These are phyloP conservation scores for Subanguina moxae DNA, from an alignment of 1,140 invertebrate species.

Conservation along the genomic window DNA sequence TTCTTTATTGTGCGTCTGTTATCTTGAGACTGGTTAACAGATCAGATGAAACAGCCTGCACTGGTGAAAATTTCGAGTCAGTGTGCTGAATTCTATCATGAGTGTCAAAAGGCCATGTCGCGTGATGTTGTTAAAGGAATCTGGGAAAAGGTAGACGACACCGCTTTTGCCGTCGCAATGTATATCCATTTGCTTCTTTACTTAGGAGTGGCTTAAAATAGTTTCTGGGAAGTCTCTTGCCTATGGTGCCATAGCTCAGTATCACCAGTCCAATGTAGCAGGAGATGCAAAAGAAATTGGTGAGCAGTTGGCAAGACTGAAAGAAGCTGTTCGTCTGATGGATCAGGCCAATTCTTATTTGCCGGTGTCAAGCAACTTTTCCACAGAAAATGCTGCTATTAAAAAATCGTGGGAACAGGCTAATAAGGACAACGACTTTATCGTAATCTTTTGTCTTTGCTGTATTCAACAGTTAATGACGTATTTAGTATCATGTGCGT, in stretches of 20 bases:
- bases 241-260: conserved; percentile 37
- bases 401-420: conserved; percentile 88
- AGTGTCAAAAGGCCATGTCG: conserved; percentile 80
- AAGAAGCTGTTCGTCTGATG: conserved; percentile 27
- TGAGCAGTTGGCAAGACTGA: conserved; percentile 34
- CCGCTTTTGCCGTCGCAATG: not conserved
- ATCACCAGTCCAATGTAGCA: conserved; percentile 28
- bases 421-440: conserved; percentile 73
- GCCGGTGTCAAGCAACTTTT: conserved; percentile 79
- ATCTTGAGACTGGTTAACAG: conserved; percentile 7
- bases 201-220: conserved; percentile 36
- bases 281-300: conserved; percentile 24
- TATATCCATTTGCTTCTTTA: not conserved
- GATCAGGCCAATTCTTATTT: conserved; percentile 71
- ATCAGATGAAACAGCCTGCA: conserved; percentile 79
- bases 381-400: conserved; percentile 74
- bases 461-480: no score
- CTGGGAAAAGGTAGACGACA: conserved; percentile 74
- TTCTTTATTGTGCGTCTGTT: not conserved
- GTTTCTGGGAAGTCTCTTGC: conserved; percentile 37
- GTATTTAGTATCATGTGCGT: conserved; percentile 75
- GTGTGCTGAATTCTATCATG: conserved; percentile 85
- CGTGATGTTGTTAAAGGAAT: conserved; percentile 76
- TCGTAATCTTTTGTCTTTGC: conserved; percentile 62
- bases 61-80: conserved; percentile 86